Base-by-base conservation (phyloP, 2,113 vertebrate species). In the Erythrocercus mccallii region DNA sequence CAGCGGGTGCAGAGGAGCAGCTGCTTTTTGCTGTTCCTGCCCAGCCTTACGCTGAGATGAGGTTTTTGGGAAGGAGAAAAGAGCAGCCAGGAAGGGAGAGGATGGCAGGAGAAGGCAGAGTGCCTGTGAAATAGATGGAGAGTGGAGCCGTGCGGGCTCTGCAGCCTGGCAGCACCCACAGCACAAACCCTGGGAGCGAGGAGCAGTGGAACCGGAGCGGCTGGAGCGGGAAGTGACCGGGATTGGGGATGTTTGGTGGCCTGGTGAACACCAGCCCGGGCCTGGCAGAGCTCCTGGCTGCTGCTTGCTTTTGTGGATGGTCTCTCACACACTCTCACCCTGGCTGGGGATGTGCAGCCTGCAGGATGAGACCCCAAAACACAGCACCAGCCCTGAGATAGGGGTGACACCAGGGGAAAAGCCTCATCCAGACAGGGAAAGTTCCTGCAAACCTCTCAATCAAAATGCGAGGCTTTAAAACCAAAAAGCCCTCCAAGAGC, bases 1-100 rank as follows among this genome's bases (percentile, higher is more conserved):
- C 37, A 70, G 74, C 2, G 13, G 30, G 33, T 60, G 82, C 91
- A 20, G 92, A 31, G 54, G 76, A 94, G 83, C 89, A 58, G 93
- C 91, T 78, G 89, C 88, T 87, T 44, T 15, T 44, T 13, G n/a
- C 35, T 62, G 56, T 79, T 74, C 15, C 0, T 89, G 65, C 91
- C 60, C 88, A 73, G 81, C 76, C 79, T 90, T 44, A 69, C 31
- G 68, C 86, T 35, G 82, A 70, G 60, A 65, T 11, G 86, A 81
- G 90, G 27, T 25, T 66, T 88, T 81, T 16, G 66, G 79, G 90
- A 95, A 88, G 74, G 71, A 91, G 74, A 76, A 74, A 86, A 82
- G 87, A 93, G 94, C 81, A 76, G 2, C 47, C 44, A 10, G 87
- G 74, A 85, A 62, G 81, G 35, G 28, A 82, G 78, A 65, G 40